These are phyloP conservation scores for Imbricaverruca yamaguchii DNA, from an alignment of 2,888 invertebrate genomes.

Conservation along the genomic window DNA sequence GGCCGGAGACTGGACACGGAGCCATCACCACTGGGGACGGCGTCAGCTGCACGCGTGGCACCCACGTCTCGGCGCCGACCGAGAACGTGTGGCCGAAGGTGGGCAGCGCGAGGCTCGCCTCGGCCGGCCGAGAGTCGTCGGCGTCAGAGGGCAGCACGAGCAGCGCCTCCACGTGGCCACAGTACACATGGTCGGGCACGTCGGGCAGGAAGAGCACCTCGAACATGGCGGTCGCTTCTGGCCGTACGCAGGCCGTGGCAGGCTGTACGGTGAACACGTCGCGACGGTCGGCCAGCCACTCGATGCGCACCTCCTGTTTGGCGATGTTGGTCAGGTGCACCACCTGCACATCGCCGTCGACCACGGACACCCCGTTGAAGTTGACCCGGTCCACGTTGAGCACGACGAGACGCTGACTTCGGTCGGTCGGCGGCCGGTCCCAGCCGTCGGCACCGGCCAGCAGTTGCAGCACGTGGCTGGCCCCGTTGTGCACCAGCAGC, in stretches of 20 bases:
- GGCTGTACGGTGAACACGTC: not conserved
- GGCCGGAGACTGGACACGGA: not conserved
- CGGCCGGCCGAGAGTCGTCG: not conserved
- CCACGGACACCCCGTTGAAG: not conserved
- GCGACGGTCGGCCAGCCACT: not conserved
- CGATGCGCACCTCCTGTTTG: not conserved
- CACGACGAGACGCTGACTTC: not conserved
- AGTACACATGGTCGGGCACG: not conserved
- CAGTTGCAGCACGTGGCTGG: not conserved
- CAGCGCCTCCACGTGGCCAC: not conserved
- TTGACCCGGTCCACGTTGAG: not conserved
- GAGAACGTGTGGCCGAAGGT: not conserved
- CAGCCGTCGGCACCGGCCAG: not conserved
- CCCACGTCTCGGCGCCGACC: not conserved
- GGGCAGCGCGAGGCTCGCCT: not conserved
- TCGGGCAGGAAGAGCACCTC: constrained; percentile 2
- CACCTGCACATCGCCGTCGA: not conserved
- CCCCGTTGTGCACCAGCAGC: constrained; percentile 7
- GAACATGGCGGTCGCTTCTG: not conserved
- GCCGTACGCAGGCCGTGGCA: not conserved
- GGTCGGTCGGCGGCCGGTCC: not conserved
- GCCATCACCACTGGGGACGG: not conserved
- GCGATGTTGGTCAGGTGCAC: not conserved
- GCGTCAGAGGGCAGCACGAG: not conserved
- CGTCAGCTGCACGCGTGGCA: not conserved